A percentile compares a stretch with the other conserved stretches of the same genome.
These are phyloP conservation scores for Hassar affinis DNA, from an alignment of 2,113 vertebrate species.

Conservation along the genomic window DNA sequence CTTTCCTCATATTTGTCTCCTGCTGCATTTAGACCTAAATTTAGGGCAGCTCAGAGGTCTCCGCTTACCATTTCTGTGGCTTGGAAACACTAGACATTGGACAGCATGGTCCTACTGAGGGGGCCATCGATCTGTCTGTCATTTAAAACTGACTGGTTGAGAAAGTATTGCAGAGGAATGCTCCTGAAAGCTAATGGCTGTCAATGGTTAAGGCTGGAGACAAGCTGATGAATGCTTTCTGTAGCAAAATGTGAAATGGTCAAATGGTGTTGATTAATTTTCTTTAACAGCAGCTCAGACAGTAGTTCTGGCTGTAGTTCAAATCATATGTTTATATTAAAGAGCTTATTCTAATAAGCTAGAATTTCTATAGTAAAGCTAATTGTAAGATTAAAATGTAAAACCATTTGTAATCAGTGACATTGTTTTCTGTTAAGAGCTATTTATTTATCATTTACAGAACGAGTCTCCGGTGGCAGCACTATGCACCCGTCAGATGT, in stretches of 20 bases:
- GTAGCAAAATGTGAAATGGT: too few relatives aligned
- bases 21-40: neutral
- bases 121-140: constrained; percentile 1
- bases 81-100: neutral
- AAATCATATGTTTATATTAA: neutral
- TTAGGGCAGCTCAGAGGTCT: neutral
- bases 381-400: neutral
- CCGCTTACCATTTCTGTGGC: neutral
- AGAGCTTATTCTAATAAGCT: neutral
- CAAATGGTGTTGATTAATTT: neutral
- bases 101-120: neutral
- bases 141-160: constrained; percentile 43
- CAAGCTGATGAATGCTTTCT: neutral
- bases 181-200: neutral
- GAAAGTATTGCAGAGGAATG: constrained; percentile 5
- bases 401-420: neutral
- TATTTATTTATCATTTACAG: neutral
- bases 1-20: neutral
- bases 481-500: neutral
- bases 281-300: neutral
- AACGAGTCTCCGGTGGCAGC: neutral
- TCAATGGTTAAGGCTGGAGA: neutral
- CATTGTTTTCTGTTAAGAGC: neutral
- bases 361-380: neutral
- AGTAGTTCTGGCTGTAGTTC: neutral